These are phyloP conservation scores for Litoditis marina DNA, from an alignment of 2,888 invertebrate genomes.

Conservation along the genomic window DNA sequence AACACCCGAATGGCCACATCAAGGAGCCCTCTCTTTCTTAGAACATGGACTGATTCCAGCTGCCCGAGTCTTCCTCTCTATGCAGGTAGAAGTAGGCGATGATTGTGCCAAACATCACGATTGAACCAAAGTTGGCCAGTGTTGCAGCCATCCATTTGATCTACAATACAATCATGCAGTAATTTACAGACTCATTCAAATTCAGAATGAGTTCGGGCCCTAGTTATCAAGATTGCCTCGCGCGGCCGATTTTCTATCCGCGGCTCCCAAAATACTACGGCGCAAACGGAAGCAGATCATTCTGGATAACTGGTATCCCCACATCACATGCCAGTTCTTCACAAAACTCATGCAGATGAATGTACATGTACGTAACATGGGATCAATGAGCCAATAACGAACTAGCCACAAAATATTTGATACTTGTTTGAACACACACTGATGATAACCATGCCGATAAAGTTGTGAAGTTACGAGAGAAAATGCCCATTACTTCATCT, in stretches of 20 bases:
- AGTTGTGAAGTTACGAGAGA: too few relatives aligned
- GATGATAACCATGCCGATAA: too few relatives aligned
- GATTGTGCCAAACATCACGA: conserved; percentile 57
- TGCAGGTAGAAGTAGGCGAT: conserved; percentile 58
- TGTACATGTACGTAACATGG: too few relatives aligned
- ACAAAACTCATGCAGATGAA: background rate
- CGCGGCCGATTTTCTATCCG: too few relatives aligned
- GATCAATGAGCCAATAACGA: too few relatives aligned
- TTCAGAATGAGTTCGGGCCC: background rate
- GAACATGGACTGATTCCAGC: conserved; percentile 50
- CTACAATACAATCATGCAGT: conserved; percentile 38
- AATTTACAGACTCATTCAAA: background rate
- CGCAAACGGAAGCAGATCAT: too few relatives aligned
- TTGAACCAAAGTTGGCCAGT: conserved; percentile 48
- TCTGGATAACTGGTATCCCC: background rate
- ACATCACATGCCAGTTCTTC: background rate
- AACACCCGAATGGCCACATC: background rate
- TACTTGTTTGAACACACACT: too few relatives aligned
- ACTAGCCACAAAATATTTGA: too few relatives aligned
- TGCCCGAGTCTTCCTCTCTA: conserved; percentile 52
- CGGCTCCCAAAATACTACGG: too few relatives aligned
- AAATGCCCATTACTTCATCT: too few relatives aligned
- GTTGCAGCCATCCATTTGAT: conserved; percentile 50
- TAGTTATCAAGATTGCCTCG: too few relatives aligned
- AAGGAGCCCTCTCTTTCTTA: conserved; percentile 17